Conservation (phyloP, 2,113 vertebrate species). For the Arenaria interpres region DNA sequence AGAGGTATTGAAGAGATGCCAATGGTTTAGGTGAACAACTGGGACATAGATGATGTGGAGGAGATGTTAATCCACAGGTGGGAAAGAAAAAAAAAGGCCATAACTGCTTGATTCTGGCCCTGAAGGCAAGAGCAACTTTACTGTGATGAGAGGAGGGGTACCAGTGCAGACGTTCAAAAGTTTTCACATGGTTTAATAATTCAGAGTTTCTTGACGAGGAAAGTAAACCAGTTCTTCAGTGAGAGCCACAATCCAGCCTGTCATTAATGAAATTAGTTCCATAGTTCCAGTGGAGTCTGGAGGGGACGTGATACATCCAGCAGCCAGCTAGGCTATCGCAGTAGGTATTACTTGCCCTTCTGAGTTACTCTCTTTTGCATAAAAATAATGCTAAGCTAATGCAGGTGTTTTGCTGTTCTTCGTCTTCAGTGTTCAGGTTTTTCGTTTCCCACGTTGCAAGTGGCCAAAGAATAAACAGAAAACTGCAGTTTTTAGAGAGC, state of each 20-base stretch:
- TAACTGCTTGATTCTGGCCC: not conserved
- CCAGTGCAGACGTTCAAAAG: not conserved
- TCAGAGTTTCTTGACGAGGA: not conserved
- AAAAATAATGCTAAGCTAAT: not conserved
- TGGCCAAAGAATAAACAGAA: not conserved
- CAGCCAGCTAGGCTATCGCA: not conserved
- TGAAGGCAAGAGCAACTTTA: not conserved
- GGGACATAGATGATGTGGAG: not conserved
- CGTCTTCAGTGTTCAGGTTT: not conserved
- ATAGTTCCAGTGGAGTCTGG: not conserved
- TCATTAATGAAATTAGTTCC: not conserved
- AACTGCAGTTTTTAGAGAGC: not conserved
- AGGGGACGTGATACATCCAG: not conserved
- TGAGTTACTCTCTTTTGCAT: not conserved
- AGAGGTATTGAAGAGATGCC: not conserved
- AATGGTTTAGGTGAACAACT: not conserved
- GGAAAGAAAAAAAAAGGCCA: not conserved
- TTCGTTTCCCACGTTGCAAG: not conserved
- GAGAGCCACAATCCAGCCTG: not conserved
- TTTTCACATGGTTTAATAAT: not conserved
- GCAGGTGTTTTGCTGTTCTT: not conserved
- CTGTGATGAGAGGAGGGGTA: not conserved
- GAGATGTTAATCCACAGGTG: not conserved
- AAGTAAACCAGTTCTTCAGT: not conserved
- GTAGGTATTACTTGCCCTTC: not conserved